A percentile compares a stretch with the other conserved stretches of the same genome.
phyloP scores from a whole-genome alignment of 2,888 invertebrate genomes.

The Lomographa bimaculata region DNA sequence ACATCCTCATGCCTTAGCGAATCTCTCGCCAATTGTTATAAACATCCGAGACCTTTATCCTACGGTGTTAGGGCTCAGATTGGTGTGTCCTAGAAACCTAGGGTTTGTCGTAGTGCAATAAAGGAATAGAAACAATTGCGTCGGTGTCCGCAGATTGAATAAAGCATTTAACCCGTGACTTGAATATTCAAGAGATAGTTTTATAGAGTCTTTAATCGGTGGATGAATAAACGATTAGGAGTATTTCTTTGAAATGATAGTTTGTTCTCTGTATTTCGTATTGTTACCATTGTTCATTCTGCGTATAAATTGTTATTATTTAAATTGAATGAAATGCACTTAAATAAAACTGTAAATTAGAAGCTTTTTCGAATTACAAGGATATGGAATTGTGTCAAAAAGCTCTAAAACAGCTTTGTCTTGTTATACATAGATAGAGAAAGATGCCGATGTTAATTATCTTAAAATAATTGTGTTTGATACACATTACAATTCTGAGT shows the following conservation, averaged over 20 bases:
- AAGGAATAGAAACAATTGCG: conserved; percentile 68
- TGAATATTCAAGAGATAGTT: conserved; percentile 27
- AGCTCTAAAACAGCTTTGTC: too few species aligned
- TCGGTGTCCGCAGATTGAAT: conserved; percentile 73
- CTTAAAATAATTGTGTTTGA: too few species aligned
- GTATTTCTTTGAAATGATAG: conserved; percentile 1
- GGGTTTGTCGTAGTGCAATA: conserved; percentile 42
- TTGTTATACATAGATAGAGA: too few species aligned
- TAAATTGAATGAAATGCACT: too few species aligned
- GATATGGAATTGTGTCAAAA: too few species aligned
- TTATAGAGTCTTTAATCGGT: conserved; percentile 5
- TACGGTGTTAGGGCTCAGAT: conserved; percentile 44
- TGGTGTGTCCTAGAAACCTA: conserved; percentile 27
- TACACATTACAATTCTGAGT: too few species aligned
- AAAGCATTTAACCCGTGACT: conserved; percentile 68
- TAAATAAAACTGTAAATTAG: too few species aligned
- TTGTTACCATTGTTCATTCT: too few species aligned
- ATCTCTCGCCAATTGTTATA: conserved; percentile 29
- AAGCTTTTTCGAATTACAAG: too few species aligned
- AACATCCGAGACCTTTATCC: conserved; percentile 35
- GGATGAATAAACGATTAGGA: conserved; percentile 6
- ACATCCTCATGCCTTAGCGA: conserved; percentile 35
- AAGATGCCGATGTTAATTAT: too few species aligned
- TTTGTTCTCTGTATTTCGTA: too few species aligned
- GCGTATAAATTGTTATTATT: too few species aligned